Base-by-base conservation (phyloP, 2,888 invertebrate genomes). In the Sacculina carcini region DNA sequence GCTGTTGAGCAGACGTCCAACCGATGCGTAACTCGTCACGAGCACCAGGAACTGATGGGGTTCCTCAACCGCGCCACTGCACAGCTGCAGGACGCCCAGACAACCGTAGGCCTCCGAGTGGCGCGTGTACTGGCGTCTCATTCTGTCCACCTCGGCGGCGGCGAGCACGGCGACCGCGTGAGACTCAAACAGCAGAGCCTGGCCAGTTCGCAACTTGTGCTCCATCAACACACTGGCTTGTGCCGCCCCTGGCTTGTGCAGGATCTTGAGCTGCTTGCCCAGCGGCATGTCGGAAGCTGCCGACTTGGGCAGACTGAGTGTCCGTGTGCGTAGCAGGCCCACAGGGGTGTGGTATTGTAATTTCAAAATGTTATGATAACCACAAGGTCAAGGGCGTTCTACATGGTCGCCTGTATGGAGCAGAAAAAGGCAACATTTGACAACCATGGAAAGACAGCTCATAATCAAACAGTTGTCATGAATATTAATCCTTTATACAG, bases 231-330 rank as follows among this genome's bases (percentile, higher is more conserved):
- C 75, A 65, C 87, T 87, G 64, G 87, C 85, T 64, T 76, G 79
- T 50, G 83, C 80, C 34, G 82, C 78, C 59, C 79, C 77, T 55
- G 80, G 75, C 68, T 89, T 87, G 67, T 89, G 86, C 61, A 83
- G 75, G 59, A 90, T 79, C 60, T 86, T 78, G 69, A 85, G 89
- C 57, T 81, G 79, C 69, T 89, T 89, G 61, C 85, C 85, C 79
- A 92, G 83, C 62, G 89, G 86, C 90, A 90, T 90, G 46, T 52
- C n/a, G n/a, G n/a, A n/a, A n/a, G n/a, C n/a, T n/a, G n/a, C n/a
- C n/a, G n/a, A n/a, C n/a, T n/a, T n/a, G n/a, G n/a, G n/a, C n/a
- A n/a, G n/a, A n/a, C n/a, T n/a, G n/a, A n/a, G n/a, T n/a, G n/a
- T n/a, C n/a, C n/a, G n/a, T n/a, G n/a, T n/a, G n/a, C n/a, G n/a